These are phyloP conservation scores for Syngnathus floridae DNA, from an alignment of 2,113 vertebrate genomes.

Conservation along the genomic window DNA sequence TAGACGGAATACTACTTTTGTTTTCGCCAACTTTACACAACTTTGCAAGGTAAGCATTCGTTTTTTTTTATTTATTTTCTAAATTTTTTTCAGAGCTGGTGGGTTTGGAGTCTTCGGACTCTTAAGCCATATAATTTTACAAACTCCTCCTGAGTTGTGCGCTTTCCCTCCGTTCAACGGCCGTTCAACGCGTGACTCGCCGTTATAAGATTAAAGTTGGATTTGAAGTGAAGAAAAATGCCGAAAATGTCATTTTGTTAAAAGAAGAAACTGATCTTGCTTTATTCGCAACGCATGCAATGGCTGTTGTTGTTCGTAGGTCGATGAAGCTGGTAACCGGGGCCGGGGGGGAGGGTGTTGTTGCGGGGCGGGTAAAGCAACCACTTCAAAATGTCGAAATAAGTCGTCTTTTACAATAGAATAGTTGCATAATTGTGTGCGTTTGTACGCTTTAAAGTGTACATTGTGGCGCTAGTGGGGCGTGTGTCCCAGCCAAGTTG, in stretches of 20 bases:
- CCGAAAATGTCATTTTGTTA: not conserved
- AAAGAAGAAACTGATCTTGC: not conserved
- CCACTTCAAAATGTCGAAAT: not conserved
- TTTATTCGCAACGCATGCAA: not conserved
- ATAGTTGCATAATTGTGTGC: not conserved
- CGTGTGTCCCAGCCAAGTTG: slow-evolving; percentile 42
- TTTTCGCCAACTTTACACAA: slow-evolving; percentile 21
- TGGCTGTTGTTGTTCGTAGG: slow-evolving; percentile 39
- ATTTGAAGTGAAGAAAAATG: slow-evolving; percentile 14
- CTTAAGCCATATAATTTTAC: slow-evolving; percentile 30
- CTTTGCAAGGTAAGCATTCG: slow-evolving; percentile 47
- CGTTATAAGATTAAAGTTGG: slow-evolving; percentile 29
- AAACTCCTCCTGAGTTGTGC: slow-evolving; percentile 21
- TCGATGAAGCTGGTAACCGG: slow-evolving; percentile 3
- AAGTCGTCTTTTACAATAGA: slow-evolving; percentile 7
- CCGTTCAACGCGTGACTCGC: not conserved
- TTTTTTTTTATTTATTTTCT: not conserved
- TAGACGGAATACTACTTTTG: slow-evolving; percentile 19
- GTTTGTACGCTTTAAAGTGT: not conserved
- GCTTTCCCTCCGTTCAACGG: not conserved
- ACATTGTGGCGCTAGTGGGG: not conserved
- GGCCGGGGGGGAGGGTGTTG: not conserved
- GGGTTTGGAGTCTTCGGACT: slow-evolving; percentile 17
- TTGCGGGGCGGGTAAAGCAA: not conserved
- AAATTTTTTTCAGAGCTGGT: not conserved